phyloP scores from a whole-genome alignment of 1,140 invertebrate genomes.

The Pachyrhynchus sulphureomaculatus region DNA sequence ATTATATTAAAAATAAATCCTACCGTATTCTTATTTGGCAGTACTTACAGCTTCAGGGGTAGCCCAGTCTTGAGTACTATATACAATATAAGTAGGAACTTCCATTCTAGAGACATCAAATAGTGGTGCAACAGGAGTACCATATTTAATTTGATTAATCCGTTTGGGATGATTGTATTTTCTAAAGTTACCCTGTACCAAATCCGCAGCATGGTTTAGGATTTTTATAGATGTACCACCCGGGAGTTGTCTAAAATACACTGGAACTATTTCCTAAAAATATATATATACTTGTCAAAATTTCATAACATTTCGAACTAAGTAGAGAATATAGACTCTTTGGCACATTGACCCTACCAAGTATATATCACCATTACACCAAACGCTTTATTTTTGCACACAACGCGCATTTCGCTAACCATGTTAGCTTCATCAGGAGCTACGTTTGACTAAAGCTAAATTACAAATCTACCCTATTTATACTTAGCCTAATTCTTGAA shows the following conservation, averaged over 20 bases:
- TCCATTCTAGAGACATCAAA: constrained; percentile 44
- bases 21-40: too few relatives aligned
- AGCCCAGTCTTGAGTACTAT: constrained; percentile 44
- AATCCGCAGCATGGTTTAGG: constrained; percentile 43
- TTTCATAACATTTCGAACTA: too few relatives aligned
- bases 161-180: constrained; percentile 42
- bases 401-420: too few relatives aligned
- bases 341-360: too few relatives aligned
- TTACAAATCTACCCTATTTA: too few relatives aligned
- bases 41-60: constrained; percentile 41
- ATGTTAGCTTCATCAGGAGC: too few relatives aligned
- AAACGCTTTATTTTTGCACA: too few relatives aligned
- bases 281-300: background rate
- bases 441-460: too few relatives aligned
- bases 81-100: constrained; percentile 44
- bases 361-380: too few relatives aligned
- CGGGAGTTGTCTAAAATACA: constrained; percentile 46
- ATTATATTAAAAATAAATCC: too few relatives aligned
- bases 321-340: too few relatives aligned
- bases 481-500: too few relatives aligned
- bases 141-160: constrained; percentile 33
- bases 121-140: constrained; percentile 34
- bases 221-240: constrained; percentile 45
- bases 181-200: constrained; percentile 41
- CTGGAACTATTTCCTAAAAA: constrained; percentile 42